Conservation (phyloP, 2,888 invertebrate genomes). For the Eupeodes luniger region DNA sequence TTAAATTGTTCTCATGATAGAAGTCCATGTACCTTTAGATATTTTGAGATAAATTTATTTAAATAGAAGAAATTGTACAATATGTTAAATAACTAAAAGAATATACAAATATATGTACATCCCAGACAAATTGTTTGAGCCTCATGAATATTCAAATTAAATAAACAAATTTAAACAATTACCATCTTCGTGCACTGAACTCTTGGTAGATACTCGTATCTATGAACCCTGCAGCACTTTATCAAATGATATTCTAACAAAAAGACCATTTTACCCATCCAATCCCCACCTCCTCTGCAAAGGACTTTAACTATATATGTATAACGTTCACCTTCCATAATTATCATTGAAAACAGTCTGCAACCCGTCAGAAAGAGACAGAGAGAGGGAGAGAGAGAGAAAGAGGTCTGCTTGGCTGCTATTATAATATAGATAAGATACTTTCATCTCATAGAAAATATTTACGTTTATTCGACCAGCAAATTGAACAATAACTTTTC, state of each 20-base stretch:
- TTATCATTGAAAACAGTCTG: conserved; percentile 2
- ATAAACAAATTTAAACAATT: conserved; percentile 7
- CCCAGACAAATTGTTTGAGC: conserved; percentile 28
- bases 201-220: not conserved
- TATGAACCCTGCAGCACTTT: not conserved
- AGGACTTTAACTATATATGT: not conserved
- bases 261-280: not conserved
- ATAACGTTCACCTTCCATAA: too few relatives aligned
- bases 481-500: conserved; percentile 50
- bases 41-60: conserved; percentile 33
- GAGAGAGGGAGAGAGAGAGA: not conserved
- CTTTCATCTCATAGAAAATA: conserved; percentile 4
- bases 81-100: conserved; percentile 36
- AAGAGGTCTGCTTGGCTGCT: not conserved
- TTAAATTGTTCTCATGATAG: not conserved
- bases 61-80: conserved; percentile 33
- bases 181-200: conserved; percentile 15
- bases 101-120: too few relatives aligned
- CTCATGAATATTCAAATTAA: conserved; percentile 54
- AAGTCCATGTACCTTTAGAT: not conserved
- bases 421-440: not conserved
- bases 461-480: conserved; percentile 47
- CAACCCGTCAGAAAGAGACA: not conserved
- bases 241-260: conserved; percentile 22
- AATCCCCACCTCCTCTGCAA: too few relatives aligned